Evolutionary conservation across 2,797 vertebrate genomes (phyloP).

Genomic region (Tiaroga cobitis): DNA sequence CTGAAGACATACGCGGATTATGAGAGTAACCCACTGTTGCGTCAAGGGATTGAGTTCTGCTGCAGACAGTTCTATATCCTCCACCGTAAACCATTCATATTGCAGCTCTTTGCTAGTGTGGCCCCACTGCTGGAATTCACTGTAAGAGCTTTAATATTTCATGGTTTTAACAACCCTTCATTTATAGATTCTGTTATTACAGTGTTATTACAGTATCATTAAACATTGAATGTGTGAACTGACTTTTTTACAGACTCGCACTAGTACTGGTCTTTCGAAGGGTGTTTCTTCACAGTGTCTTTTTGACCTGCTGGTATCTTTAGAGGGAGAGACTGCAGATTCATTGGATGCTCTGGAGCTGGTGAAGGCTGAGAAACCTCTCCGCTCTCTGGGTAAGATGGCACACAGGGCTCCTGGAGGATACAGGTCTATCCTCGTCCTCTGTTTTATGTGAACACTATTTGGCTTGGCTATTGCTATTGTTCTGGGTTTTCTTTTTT

Average conservation of each 20-base stretch:
- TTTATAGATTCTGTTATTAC: not conserved
- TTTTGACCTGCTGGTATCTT: conserved; percentile 93
- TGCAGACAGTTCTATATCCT: conserved; percentile 97
- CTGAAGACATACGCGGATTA: conserved; percentile 94
- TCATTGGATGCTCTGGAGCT: conserved; percentile 93
- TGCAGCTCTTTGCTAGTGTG: conserved; percentile 97
- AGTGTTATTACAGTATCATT: conserved; percentile 7
- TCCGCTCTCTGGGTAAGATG: conserved; percentile 92
- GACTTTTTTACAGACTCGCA: conserved; percentile 68
- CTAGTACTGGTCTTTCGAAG: conserved; percentile 86
- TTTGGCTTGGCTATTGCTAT: not conserved
- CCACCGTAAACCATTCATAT: conserved; percentile 94
- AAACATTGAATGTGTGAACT: not conserved
- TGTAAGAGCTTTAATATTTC: conserved; percentile 74
- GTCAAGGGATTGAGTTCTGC: conserved; percentile 94
- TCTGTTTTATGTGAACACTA: not conserved
- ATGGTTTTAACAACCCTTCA: not conserved
- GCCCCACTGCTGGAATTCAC: conserved; percentile 96
- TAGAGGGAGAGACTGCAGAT: conserved; percentile 94
- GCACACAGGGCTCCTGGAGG: not conserved
- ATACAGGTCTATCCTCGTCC: not conserved
- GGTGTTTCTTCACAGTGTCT: conserved; percentile 97
- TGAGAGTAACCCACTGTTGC: conserved; percentile 93
- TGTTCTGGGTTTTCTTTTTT: conserved; percentile 12
- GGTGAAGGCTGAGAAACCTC: conserved; percentile 96